Conservation (phyloP, 2,797 vertebrate species). For the Gouania willdenowi region DNA sequence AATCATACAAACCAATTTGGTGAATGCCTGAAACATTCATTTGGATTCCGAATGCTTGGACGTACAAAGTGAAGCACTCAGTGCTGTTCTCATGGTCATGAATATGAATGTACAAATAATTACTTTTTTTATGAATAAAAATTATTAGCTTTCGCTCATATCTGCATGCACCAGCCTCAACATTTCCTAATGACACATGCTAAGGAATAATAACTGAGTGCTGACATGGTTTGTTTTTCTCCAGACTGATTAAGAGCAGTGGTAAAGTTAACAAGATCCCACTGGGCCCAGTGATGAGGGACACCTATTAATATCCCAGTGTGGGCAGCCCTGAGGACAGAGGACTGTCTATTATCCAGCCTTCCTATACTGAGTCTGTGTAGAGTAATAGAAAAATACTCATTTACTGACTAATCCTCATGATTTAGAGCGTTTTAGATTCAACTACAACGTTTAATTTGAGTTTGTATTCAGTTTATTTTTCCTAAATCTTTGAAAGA, state of each 20-base stretch:
- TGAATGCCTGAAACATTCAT: too few species aligned
- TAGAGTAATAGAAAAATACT: slow-evolving; percentile 12
- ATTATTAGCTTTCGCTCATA: too few species aligned
- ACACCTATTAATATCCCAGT: slow-evolving; percentile 68
- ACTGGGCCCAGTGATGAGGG: slow-evolving; percentile 55
- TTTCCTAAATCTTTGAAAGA: too few species aligned
- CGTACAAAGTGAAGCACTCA: too few species aligned
- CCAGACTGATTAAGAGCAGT: slow-evolving; percentile 41
- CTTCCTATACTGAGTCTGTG: slow-evolving; percentile 35
- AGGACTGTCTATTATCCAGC: slow-evolving; percentile 47
- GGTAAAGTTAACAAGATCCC: slow-evolving; percentile 64
- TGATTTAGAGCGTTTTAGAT: slow-evolving; percentile 34
- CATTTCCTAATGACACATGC: neutral
- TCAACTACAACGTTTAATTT: slow-evolving; percentile 14
- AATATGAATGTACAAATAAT: too few species aligned
- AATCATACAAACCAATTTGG: too few species aligned
- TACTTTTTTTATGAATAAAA: too few species aligned
- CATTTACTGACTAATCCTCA: slow-evolving; percentile 47
- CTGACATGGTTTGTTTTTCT: slow-evolving; percentile 33
- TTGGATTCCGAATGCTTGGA: too few species aligned
- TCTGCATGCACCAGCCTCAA: too few species aligned
- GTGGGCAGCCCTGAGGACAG: slow-evolving; percentile 41
- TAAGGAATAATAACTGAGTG: slow-evolving; percentile 15
- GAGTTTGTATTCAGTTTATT: too few species aligned
- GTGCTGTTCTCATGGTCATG: too few species aligned